Conservation (phyloP, 2,888 invertebrate genomes). For the Drosophila atroscutellata region DNA sequence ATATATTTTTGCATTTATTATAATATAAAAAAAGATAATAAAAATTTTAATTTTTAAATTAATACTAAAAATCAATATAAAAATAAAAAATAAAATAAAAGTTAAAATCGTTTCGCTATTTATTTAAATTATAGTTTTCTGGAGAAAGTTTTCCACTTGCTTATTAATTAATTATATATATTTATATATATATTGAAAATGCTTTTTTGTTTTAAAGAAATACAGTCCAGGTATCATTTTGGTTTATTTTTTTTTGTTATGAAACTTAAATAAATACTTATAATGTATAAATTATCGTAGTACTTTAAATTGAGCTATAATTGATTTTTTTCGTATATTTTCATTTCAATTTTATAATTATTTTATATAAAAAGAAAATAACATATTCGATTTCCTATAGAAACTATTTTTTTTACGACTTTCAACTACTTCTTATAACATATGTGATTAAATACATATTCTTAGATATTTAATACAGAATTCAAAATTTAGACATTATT, state of each 20-base stretch:
- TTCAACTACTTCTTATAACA: background rate
- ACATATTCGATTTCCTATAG: background rate
- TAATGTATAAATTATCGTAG: background rate
- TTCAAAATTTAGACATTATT: background rate
- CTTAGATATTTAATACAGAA: accelerated
- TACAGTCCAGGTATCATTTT: no score
- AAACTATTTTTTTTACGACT: background rate
- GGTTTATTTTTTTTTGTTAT: background rate
- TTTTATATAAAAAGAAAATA: background rate
- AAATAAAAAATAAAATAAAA: no score
- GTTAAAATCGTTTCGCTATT: background rate
- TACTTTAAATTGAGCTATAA: background rate
- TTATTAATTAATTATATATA: background rate
- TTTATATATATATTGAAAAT: background rate
- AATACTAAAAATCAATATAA: no score
- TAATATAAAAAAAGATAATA: background rate
- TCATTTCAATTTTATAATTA: background rate
- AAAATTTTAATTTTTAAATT: background rate
- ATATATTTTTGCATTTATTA: background rate
- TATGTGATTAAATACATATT: background rate
- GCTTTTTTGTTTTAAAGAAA: background rate
- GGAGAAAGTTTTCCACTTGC: no score
- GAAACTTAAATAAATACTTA: background rate
- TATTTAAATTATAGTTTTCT: background rate
- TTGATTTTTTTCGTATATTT: background rate